Evolutionary conservation across 2,113 vertebrate species (phyloP).

Genomic region (Rhadina sibilatrix): DNA sequence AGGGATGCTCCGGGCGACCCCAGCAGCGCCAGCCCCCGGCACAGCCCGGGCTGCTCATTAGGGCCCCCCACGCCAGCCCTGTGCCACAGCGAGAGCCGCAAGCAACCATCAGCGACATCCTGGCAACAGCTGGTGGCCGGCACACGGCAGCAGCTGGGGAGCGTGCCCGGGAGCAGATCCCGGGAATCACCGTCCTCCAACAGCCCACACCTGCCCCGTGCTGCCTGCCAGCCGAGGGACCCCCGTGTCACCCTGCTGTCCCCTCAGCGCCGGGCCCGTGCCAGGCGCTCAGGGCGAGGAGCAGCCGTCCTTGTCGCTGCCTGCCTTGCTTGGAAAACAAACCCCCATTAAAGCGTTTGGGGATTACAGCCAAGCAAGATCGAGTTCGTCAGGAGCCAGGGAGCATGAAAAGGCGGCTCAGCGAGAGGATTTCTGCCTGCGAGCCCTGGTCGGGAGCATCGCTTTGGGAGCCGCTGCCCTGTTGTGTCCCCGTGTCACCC

Average conservation of each 20-base stretch:
- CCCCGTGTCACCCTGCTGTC: background rate
- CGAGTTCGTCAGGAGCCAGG: background rate
- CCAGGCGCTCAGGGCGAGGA: background rate
- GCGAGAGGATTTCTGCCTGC: background rate
- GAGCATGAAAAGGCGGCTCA: slow-evolving; percentile 24
- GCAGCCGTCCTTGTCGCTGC: background rate
- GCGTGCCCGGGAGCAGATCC: background rate
- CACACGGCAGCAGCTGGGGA: background rate
- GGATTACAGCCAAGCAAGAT: background rate
- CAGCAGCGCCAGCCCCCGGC: background rate
- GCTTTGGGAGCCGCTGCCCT: background rate
- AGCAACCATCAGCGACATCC: fast-evolving
- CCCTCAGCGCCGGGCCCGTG: fast-evolving
- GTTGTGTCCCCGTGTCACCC: fast-evolving
- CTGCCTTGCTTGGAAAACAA: background rate
- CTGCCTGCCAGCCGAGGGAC: fast-evolving
- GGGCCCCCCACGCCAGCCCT: background rate
- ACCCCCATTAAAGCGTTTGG: background rate
- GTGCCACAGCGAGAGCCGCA: fast-evolving
- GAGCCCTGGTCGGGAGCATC: background rate
- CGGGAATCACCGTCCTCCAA: fast-evolving
- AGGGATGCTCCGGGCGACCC: background rate
- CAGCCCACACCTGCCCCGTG: background rate
- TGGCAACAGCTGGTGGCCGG: background rate
- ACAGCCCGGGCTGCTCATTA: background rate